These are phyloP conservation scores for Lagorchestes hirsutus DNA, from an alignment of 2,797 vertebrate species.

Conservation along the genomic window DNA sequence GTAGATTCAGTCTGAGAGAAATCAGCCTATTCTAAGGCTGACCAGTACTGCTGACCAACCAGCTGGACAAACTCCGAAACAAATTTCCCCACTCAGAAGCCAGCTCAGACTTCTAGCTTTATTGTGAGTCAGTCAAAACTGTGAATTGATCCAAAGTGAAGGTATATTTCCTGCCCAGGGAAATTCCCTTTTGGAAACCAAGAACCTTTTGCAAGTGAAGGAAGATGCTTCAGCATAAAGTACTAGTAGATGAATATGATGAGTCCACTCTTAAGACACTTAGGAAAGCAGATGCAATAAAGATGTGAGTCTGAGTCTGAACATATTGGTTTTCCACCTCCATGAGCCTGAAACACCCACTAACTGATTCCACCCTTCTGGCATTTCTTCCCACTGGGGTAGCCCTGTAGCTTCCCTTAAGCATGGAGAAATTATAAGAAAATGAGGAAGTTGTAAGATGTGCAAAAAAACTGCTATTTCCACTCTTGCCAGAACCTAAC, in stretches of 20 bases:
- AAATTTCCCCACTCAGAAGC: not conserved
- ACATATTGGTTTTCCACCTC: constrained; percentile 20
- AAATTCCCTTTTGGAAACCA: not conserved
- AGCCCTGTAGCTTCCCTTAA: not conserved
- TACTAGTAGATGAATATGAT: not conserved
- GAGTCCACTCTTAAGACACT: not conserved
- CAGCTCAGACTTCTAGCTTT: not conserved
- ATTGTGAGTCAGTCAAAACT: not conserved
- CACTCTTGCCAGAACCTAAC: accelerated
- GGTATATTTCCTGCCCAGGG: not conserved
- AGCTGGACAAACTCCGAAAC: not conserved
- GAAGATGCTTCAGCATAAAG: not conserved
- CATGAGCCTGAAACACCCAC: constrained; percentile 30
- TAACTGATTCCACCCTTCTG: not conserved
- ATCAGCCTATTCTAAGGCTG: not conserved
- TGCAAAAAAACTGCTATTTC: not conserved
- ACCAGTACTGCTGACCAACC: not conserved
- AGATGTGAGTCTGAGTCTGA: not conserved
- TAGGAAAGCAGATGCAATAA: not conserved
- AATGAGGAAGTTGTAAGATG: not conserved
- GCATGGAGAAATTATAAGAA: constrained; percentile 2
- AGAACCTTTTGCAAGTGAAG: not conserved
- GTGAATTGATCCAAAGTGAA: not conserved
- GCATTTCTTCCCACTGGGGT: not conserved
- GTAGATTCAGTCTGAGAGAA: not conserved